Base-by-base conservation (phyloP, 1,140 invertebrate genomes). In the Hyles euphorbiae region DNA sequence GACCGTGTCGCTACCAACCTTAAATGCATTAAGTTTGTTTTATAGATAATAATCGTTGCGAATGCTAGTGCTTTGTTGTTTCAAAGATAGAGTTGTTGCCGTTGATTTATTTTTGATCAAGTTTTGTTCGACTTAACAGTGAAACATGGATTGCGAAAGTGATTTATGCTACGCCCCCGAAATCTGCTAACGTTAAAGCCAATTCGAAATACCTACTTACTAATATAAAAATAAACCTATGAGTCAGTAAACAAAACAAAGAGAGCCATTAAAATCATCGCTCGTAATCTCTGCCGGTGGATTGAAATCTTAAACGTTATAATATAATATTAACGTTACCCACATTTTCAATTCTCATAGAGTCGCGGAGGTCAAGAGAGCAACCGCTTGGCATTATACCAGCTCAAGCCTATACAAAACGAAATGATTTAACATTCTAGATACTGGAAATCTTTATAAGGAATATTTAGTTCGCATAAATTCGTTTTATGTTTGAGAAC, bases 1-100 rank as follows among this genome's bases (percentile, higher is more conserved):
- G 81, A 84, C 77, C 85, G 78, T 88, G 81, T 87, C 81, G 84
- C 81, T 86, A 83, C 77, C 81, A 83, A 74, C 81, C 76, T 83
- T 86, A 88, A 86, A 83, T 81, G 83, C 83, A 88, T 84, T 88
- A 85, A 86, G 83, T 88, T 85, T 86, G 82, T 86, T 83, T 81
- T 77, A 83, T 76, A 88, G 85, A 88, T 88, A 88, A 88, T 81
- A 88, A 88, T 88, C 85, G 76, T 83, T 86, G 83, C 80, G 80
- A 84, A 85, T 84, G 84, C 81, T 76, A 83, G 78, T 79, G 80
- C 78, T 82, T 84, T 82, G 76, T 87, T 85, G 82, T 88, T 83
- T 79, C 81, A 81, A 76, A 87, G 84, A 88, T 88, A 86, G 80
- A 87, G 81, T 82, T 86, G 84, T 86, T 81, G 75, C 73, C 76